Evolutionary conservation across 2,113 vertebrate genomes (phyloP).

Genomic region (Laticauda colubrina): DNA sequence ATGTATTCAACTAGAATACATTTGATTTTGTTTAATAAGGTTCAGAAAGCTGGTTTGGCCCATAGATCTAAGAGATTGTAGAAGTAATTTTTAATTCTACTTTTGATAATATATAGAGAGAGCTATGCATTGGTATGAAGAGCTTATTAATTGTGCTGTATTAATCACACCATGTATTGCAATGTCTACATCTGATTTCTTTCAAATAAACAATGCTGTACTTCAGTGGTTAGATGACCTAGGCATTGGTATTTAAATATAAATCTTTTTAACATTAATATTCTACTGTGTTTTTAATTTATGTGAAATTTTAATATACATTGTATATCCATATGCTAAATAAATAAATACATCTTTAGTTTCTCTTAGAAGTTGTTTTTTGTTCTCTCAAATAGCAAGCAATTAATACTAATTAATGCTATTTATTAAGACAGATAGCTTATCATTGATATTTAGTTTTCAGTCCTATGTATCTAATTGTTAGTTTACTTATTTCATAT

Average conservation of each 20-base stretch:
- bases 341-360: too few relatives aligned
- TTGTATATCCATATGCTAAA: neutral
- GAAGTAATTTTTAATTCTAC: neutral
- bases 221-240: neutral
- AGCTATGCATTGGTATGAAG: neutral
- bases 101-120: neutral
- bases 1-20: neutral
- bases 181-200: neutral
- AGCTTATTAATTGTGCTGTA: neutral
- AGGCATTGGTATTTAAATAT: neutral
- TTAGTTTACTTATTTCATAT: conserved; percentile 42
- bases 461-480: neutral
- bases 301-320: neutral
- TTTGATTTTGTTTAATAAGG: neutral
- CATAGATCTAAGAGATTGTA: neutral
- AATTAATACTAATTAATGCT: neutral
- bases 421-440: neutral
- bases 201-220: neutral
- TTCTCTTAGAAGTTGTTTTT: neutral
- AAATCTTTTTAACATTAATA: neutral
- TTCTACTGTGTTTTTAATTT: neutral
- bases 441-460: neutral
- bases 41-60: neutral
- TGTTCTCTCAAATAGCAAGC: neutral
- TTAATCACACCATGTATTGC: neutral